These are phyloP conservation scores for Gallinago undulata DNA, from an alignment of 2,113 vertebrate genomes.

Conservation along the genomic window DNA sequence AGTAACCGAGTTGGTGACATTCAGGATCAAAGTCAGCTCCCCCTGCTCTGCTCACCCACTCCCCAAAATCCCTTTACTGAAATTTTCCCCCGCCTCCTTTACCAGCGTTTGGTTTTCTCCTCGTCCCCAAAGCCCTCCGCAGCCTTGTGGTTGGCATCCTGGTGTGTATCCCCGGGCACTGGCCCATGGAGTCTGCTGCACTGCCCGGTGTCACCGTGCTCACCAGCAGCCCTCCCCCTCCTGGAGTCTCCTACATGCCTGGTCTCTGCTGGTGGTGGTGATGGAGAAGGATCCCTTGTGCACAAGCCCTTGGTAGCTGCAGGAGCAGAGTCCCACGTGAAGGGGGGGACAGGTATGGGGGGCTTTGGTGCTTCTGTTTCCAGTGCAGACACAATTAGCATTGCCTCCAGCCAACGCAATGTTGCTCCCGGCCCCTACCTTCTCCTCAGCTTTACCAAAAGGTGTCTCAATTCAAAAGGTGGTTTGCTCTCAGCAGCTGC, in stretches of 20 bases:
- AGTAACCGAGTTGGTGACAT: not conserved
- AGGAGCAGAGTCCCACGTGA: not conserved
- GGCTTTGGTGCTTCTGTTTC: not conserved
- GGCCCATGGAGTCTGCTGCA: not conserved
- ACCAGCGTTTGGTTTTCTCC: not conserved
- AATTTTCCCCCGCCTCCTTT: not conserved
- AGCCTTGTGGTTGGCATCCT: not conserved
- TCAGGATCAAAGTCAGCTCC: not conserved
- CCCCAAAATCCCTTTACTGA: not conserved
- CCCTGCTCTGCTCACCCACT: not conserved
- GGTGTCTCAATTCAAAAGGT: not conserved
- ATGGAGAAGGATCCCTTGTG: not conserved
- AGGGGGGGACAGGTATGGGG: rapidly evolving
- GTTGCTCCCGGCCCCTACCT: not conserved
- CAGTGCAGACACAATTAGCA: rapidly evolving
- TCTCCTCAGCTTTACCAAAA: not conserved
- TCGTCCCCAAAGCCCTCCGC: not conserved
- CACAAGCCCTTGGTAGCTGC: not conserved
- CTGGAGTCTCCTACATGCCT: not conserved
- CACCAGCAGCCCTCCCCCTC: not conserved
- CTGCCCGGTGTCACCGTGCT: rapidly evolving
- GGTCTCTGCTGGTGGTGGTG: not conserved
- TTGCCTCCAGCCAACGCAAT: not conserved
- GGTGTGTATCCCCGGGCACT: rapidly evolving
- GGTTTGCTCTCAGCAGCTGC: not conserved